Base-by-base conservation (phyloP, 2,888 invertebrate genomes). In the Phymatocera aterrima region DNA sequence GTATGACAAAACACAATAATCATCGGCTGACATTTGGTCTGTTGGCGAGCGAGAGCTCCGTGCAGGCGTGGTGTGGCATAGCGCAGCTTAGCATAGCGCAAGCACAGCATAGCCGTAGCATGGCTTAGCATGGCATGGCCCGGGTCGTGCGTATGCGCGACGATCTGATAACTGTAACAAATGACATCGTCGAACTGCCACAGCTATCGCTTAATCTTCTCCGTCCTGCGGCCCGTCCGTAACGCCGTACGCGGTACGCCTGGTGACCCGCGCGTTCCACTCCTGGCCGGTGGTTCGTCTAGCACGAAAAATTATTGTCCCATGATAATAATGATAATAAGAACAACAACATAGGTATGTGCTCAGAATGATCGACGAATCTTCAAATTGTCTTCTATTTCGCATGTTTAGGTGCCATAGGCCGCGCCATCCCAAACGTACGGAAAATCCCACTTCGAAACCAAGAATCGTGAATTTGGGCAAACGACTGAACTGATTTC, bases 141-240 rank as follows among this genome's bases (percentile, higher is more conserved):
- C 82, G 83, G 83, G 83, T 83, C 81, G 81, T 81, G 83, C 84
- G 85, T 84, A 86, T 84, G 82, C 81, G 84, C 83, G 81, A 83
- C 83, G 83, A 87, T 87, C 87, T 85, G 87, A 87, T 87, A 85
- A 82, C 83, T 81, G 81, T 87, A 87, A 87, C 86, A 87, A 87
- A 87, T 87, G 87, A 87, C 87, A 87, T 86, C 86, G 86, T 86
- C 87, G 85, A 87, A 87, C 86, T 82, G 85, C 83, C 84, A 85
- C 83, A 82, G 78, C 84, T 86, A 86, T 87, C 87, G 86, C 83
- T 83, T 79, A 78, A 87, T 87, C 87, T 87, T 79, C 78, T 60
- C n/a, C n/a, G n/a, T n/a, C 28, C 28, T 21, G 65, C 46, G 12
- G 18, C 31, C 46, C 68, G 28, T 21, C 68, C 46, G 37, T n/a